A percentile compares a stretch with the other conserved stretches of the same genome.
Conservation (phyloP, 2,113 vertebrate species). For the Panurus biarmicus region DNA sequence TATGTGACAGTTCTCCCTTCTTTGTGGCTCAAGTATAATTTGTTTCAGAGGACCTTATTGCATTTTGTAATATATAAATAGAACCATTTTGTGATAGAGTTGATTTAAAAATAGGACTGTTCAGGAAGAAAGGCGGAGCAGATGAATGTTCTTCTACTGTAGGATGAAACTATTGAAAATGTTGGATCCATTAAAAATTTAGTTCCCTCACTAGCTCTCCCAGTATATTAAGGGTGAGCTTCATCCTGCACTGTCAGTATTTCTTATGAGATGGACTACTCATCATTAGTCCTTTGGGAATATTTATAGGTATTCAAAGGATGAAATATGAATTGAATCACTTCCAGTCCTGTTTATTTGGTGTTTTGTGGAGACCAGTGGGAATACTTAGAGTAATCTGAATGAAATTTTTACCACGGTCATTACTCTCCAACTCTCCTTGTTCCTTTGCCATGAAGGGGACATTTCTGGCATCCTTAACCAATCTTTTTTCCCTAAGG, state of each 20-base stretch:
- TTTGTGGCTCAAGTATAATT: not conserved
- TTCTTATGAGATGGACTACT: not conserved
- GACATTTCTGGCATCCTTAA: not conserved
- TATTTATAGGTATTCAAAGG: not conserved
- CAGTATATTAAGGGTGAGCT: not conserved
- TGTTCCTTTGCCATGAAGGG: not conserved
- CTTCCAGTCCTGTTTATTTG: not conserved
- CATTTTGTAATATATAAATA: not conserved
- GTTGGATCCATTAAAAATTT: not conserved
- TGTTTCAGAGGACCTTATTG: not conserved
- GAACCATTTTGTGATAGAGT: not conserved
- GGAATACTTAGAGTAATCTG: not conserved
- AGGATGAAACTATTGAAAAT: not conserved
- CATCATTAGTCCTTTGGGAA: not conserved
- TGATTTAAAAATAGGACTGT: not conserved
- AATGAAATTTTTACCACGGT: not conserved
- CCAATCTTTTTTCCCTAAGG: not conserved
- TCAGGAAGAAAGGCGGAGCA: not conserved
- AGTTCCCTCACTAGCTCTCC: not conserved
- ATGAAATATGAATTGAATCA: not conserved
- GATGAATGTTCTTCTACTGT: not conserved
- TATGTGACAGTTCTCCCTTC: rapidly evolving
- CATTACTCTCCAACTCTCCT: not conserved
- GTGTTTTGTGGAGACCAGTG: not conserved
- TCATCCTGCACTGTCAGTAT: not conserved